Evolutionary conservation across 2,113 vertebrate species (phyloP).

Genomic region (Zingel zingel): DNA sequence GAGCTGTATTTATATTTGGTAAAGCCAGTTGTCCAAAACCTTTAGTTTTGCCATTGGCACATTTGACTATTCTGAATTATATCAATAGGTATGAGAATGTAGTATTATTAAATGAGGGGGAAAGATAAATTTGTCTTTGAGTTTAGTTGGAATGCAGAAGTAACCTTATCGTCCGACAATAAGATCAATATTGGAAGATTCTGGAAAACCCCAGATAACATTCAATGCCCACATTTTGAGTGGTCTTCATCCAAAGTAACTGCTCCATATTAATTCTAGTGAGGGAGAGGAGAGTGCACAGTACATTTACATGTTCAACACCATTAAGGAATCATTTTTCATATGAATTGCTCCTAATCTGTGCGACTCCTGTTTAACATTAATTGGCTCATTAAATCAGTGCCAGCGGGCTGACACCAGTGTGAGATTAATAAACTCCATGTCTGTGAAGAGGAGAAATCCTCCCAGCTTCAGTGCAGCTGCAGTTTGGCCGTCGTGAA

Average conservation of each 20-base stretch:
- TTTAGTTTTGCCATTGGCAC: no score
- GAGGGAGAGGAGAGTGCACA: not conserved
- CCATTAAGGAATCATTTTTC: slow-evolving; percentile 56
- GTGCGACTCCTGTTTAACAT: slow-evolving; percentile 56
- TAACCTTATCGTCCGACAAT: no score
- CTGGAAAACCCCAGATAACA: no score
- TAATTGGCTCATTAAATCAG: slow-evolving; percentile 76
- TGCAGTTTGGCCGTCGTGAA: not conserved
- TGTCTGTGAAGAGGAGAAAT: slow-evolving; percentile 33
- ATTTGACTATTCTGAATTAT: no score
- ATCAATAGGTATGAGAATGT: no score
- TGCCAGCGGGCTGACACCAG: slow-evolving; percentile 56
- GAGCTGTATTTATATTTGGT: no score
- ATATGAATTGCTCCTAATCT: slow-evolving; percentile 65
- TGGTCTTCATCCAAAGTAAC: slow-evolving; percentile 10
- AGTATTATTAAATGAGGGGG: no score
- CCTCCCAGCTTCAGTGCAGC: slow-evolving; percentile 10
- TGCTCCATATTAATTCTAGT: slow-evolving; percentile 1
- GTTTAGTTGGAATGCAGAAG: no score
- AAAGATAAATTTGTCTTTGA: no score
- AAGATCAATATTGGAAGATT: no score
- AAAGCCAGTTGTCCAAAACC: no score
- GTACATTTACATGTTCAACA: slow-evolving; percentile 33
- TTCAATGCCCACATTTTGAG: no score
- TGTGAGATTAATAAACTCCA: slow-evolving; percentile 57